These are phyloP conservation scores for Spialia ferax DNA, from an alignment of 2,888 invertebrate species.

Conservation along the genomic window DNA sequence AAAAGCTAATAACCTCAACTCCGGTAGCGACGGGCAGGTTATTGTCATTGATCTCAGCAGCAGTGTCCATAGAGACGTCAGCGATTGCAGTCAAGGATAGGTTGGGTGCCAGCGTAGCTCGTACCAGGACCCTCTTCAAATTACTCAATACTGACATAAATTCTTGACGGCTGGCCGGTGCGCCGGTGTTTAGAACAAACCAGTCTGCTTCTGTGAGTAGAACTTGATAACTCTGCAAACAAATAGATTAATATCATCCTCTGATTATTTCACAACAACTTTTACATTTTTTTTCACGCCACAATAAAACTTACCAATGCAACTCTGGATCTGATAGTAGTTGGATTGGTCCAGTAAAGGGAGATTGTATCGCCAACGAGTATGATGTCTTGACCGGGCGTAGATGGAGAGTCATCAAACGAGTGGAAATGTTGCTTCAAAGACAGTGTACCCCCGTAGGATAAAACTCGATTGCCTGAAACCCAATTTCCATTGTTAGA, in stretches of 20 bases:
- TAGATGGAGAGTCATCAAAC: slow-evolving; percentile 52
- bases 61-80: slow-evolving; percentile 95
- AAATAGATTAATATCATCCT: not conserved
- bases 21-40: slow-evolving; percentile 89
- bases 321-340: slow-evolving; percentile 82
- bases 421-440: slow-evolving; percentile 85
- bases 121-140: slow-evolving; percentile 93
- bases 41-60: slow-evolving; percentile 88
- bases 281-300: too few relatives aligned
- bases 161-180: slow-evolving; percentile 89
- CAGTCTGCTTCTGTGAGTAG: slow-evolving; percentile 89
- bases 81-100: slow-evolving; percentile 90
- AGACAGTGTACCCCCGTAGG: slow-evolving; percentile 94
- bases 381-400: slow-evolving; percentile 93
- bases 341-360: slow-evolving; percentile 91
- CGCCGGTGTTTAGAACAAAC: slow-evolving; percentile 69
- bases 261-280: too few relatives aligned
- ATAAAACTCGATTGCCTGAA: slow-evolving; percentile 91
- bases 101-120: slow-evolving; percentile 89
- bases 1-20: slow-evolving; percentile 88
- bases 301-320: slow-evolving; percentile 83
- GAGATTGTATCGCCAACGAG: slow-evolving; percentile 92
- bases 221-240: slow-evolving; percentile 86
- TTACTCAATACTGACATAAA: slow-evolving; percentile 95
- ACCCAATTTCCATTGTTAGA: slow-evolving; percentile 6